Base-by-base conservation (phyloP, 1,140 invertebrate genomes). In the Eumeta japonica region DNA sequence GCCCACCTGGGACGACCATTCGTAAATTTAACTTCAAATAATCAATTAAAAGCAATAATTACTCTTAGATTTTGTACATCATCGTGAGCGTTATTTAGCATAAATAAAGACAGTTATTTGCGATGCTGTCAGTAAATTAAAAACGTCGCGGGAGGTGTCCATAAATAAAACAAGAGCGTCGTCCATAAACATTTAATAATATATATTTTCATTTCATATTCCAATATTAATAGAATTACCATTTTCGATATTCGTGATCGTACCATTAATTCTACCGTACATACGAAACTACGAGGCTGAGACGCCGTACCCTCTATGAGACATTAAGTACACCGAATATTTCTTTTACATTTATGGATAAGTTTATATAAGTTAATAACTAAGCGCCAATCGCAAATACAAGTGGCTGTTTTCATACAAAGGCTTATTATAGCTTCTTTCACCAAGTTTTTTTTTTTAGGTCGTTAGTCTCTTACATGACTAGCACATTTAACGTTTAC, bases 131-230 rank as follows among this genome's bases (percentile, higher is more conserved):
- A n/a, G n/a, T n/a, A n/a, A n/a, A n/a, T n/a, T n/a, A n/a, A n/a
- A n/a, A n/a, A n/a, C n/a, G n/a, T n/a, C n/a, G n/a, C n/a, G n/a
- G n/a, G n/a, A n/a, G n/a, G n/a, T n/a, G n/a, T n/a, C n/a, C n/a
- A n/a, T n/a, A n/a, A n/a, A n/a, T n/a, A n/a, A n/a, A n/a, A n/a
- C n/a, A n/a, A n/a, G n/a, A n/a, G n/a, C n/a, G n/a, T n/a, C n/a
- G 48, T 73, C 56, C 60, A 70, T 68, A 70, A 70, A 73, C 65
- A 73, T 73, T 73, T 73, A 73, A 71, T 70, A 65, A 62, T 73
- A 73, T 61, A 70, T 55, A 67, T 62, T 62, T 62, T 61, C 52
- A 60, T 63, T 71, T 20, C 60, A 68, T 74, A 70, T 66, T 61
- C 53, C 59, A 67, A 60, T 73, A 67, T 58, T 62, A 59, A 50